phyloP scores from a whole-genome alignment of 53 echinoderm and acorn worm species.

The Henricia sp. region DNA sequence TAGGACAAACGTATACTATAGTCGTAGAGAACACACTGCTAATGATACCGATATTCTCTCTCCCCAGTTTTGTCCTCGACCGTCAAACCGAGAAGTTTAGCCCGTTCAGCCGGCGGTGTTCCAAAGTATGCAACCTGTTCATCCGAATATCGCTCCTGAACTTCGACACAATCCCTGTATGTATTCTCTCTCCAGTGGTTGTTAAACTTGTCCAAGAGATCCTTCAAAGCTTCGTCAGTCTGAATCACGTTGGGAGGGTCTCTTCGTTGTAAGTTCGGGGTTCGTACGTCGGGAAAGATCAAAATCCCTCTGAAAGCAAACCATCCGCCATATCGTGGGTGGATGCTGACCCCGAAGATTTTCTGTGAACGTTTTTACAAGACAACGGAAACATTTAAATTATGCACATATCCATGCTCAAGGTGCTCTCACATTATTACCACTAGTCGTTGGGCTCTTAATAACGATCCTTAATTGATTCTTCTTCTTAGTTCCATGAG shows the following conservation, averaged over 20 bases:
- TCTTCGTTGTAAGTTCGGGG: constrained; percentile 10
- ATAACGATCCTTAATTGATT: no score
- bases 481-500: no score
- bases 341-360: constrained; percentile 88
- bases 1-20: no score
- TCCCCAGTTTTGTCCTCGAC: background rate
- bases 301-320: constrained; percentile 93
- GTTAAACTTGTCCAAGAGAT: constrained; percentile 91
- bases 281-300: constrained; percentile 69
- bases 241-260: constrained; percentile 72
- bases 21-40: background rate
- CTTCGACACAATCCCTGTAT: constrained; percentile 84
- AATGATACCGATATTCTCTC: constrained; percentile 15
- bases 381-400: no score
- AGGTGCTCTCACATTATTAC: no score
- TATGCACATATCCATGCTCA: no score
- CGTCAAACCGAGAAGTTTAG: constrained; percentile 71
- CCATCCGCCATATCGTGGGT: constrained; percentile 94
- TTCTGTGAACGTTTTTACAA: no score
- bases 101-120: constrained; percentile 77
- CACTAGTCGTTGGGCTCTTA: no score
- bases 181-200: constrained; percentile 81
- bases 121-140: constrained; percentile 81
- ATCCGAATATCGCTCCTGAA: constrained; percentile 75
- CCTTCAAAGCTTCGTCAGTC: constrained; percentile 76